phyloP scores from a whole-genome alignment of 2,113 vertebrate genomes.

The Danionella cerebrum region DNA sequence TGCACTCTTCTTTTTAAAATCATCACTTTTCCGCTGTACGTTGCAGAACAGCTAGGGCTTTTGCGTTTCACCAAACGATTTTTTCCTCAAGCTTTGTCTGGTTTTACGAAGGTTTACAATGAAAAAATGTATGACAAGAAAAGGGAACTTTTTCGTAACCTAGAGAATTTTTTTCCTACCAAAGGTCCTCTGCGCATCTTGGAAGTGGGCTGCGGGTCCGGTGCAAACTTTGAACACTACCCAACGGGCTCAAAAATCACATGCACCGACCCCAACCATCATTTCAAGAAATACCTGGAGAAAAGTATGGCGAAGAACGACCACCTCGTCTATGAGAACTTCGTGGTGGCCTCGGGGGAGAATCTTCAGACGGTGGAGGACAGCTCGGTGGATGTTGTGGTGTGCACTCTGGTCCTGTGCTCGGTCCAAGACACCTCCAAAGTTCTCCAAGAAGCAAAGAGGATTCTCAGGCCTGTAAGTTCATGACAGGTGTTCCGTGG shows the following conservation, averaged over 20 bases:
- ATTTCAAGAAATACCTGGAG: conserved; percentile 63
- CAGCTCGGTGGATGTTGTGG: conserved; percentile 67
- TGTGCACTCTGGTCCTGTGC: conserved; percentile 78
- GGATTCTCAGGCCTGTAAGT: conserved; percentile 75
- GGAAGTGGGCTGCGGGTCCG: conserved; percentile 75
- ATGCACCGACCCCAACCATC: conserved; percentile 71
- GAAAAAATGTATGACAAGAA: conserved; percentile 60
- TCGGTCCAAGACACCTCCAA: conserved; percentile 43
- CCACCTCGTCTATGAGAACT: conserved; percentile 63
- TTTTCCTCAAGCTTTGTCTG: conserved; percentile 54
- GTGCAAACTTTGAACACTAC: conserved; percentile 76
- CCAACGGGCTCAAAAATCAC: conserved; percentile 65
- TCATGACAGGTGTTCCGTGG: background rate
- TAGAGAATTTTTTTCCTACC: conserved; percentile 49
- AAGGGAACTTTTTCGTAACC: conserved; percentile 64
- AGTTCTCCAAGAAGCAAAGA: conserved; percentile 63
- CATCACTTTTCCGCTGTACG: conserved; percentile 63
- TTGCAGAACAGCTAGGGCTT: conserved; percentile 63
- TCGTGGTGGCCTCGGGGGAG: conserved; percentile 65
- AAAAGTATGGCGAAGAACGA: conserved; percentile 57
- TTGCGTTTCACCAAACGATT: conserved; percentile 63
- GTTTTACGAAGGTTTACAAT: background rate
- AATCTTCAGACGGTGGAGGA: conserved; percentile 65
- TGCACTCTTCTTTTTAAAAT: conserved; percentile 40
- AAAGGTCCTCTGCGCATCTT: conserved; percentile 61